These are phyloP conservation scores for Discoglossus pictus DNA, from an alignment of 2,797 vertebrate species.

Conservation along the genomic window DNA sequence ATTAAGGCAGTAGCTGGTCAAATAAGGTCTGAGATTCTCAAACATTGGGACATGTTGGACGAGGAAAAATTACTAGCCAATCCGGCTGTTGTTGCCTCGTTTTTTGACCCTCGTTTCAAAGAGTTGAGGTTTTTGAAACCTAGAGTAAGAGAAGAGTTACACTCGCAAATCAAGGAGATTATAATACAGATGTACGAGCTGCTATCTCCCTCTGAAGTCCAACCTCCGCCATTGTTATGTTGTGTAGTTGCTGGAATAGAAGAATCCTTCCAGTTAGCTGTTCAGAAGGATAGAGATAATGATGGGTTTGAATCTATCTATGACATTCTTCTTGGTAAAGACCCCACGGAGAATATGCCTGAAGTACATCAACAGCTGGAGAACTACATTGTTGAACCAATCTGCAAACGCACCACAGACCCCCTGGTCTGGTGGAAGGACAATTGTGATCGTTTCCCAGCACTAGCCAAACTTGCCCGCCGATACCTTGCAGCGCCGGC, in stretches of 20 bases:
- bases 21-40: slow-evolving; percentile 59
- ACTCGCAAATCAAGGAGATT: slow-evolving; percentile 59
- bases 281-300: slow-evolving; percentile 14
- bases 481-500: slow-evolving; percentile 67
- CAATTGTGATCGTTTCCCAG: slow-evolving; percentile 68
- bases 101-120: slow-evolving; percentile 72
- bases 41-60: slow-evolving; percentile 59
- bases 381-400: slow-evolving; percentile 69
- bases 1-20: slow-evolving; percentile 56
- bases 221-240: neutral
- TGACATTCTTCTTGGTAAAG: slow-evolving; percentile 69
- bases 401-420: slow-evolving; percentile 66
- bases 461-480: slow-evolving; percentile 62
- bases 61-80: slow-evolving; percentile 59
- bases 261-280: fast-evolving
- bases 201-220: fast-evolving
- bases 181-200: slow-evolving; percentile 47
- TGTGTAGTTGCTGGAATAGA: neutral
- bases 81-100: slow-evolving; percentile 62
- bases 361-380: slow-evolving; percentile 72
- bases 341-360: slow-evolving; percentile 66
- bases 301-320: slow-evolving; percentile 59
- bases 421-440: slow-evolving; percentile 70
- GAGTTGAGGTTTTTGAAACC: slow-evolving; percentile 69
- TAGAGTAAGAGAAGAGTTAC: slow-evolving; percentile 59